phyloP scores from a whole-genome alignment of 1,140 invertebrate species.

The Trypoxylus dichotomus region DNA sequence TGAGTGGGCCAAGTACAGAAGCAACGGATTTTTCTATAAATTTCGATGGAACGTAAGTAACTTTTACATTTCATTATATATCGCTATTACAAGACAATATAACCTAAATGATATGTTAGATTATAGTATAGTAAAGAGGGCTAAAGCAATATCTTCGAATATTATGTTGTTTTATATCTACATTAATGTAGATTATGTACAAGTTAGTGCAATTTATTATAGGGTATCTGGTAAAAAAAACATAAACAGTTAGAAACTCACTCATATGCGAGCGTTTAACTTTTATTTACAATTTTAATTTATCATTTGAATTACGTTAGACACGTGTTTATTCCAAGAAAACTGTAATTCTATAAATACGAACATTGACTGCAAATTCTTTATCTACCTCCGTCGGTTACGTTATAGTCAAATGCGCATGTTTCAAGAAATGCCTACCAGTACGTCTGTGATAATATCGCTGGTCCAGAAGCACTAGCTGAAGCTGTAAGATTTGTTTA shows the following conservation, averaged over 20 bases:
- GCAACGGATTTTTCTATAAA: constrained; percentile 21
- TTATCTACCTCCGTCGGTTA: constrained; percentile 10
- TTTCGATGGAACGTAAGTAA: constrained; percentile 16
- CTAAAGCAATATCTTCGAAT: neutral
- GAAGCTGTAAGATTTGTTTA: constrained; percentile 30
- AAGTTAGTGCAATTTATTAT: neutral
- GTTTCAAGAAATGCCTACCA: constrained; percentile 8
- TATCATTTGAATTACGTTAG: constrained; percentile 15
- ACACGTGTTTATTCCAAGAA: constrained; percentile 24
- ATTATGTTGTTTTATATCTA: no score
- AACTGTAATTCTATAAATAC: constrained; percentile 1
- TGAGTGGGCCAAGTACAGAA: neutral
- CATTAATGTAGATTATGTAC: neutral
- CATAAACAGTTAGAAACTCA: neutral
- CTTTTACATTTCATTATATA: constrained; percentile 13
- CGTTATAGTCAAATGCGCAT: neutral
- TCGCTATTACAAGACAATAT: neutral
- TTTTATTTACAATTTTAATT: neutral
- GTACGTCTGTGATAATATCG: constrained; percentile 15
- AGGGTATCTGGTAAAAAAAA: neutral
- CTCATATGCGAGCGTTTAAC: neutral
- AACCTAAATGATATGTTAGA: neutral
- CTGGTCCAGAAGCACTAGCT: constrained; percentile 21
- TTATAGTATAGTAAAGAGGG: no score
- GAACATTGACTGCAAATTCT: constrained; percentile 4